Percentiles rank a stretch among this genome's conserved stretches.
Evolutionary conservation across 1,140 invertebrate species (phyloP).

Genomic region (Notospermus geniculatus): DNA sequence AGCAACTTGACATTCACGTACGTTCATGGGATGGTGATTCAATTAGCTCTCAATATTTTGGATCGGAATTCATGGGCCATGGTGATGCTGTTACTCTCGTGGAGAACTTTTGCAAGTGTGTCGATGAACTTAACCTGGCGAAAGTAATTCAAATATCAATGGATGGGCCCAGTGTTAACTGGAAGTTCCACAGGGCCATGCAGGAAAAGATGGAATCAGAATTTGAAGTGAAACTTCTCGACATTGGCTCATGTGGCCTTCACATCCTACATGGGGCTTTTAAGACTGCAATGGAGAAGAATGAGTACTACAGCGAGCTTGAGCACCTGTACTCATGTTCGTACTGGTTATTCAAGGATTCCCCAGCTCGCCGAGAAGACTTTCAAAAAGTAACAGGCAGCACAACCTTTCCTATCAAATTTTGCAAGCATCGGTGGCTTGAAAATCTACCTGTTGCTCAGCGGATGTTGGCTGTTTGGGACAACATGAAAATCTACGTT

Average conservation of each 20-base stretch:
- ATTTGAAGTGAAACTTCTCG: constrained; percentile 11
- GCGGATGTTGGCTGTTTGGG: background rate
- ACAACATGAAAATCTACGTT: background rate
- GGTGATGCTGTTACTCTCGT: too few relatives aligned
- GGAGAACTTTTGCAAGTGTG: too few relatives aligned
- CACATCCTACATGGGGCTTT: constrained; percentile 26
- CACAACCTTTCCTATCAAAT: constrained; percentile 16
- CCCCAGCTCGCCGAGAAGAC: constrained; percentile 22
- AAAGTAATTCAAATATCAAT: constrained; percentile 27
- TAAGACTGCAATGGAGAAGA: constrained; percentile 11
- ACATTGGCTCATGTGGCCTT: constrained; percentile 28
- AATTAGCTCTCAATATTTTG: too few relatives aligned
- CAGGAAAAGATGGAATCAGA: constrained; percentile 9
- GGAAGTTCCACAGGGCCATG: constrained; percentile 15
- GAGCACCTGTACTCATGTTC: constrained; percentile 14
- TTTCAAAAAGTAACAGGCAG: constrained; percentile 16
- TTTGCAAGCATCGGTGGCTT: background rate
- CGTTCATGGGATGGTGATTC: too few relatives aligned
- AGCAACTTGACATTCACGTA: too few relatives aligned
- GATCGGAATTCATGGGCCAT: too few relatives aligned
- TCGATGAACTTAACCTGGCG: too few relatives aligned
- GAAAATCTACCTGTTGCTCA: background rate
- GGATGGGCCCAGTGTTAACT: constrained; percentile 35
- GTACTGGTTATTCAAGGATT: constrained; percentile 21
- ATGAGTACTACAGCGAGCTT: constrained; percentile 18